phyloP scores from a whole-genome alignment of 2,113 vertebrate species.

The Fregetta grallaria region DNA sequence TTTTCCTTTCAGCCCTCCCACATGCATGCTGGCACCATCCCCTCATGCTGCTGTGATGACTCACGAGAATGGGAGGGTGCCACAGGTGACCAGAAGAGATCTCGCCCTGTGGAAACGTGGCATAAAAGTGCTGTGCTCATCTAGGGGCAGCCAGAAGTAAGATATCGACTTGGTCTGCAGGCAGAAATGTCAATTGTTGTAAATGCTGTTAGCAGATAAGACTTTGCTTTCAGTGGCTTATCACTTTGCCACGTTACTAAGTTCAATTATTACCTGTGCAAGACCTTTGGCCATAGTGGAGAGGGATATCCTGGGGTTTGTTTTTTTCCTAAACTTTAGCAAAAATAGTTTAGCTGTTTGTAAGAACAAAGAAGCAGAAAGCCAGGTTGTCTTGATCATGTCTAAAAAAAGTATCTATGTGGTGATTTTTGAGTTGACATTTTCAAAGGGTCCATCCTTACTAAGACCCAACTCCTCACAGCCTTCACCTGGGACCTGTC shows the following conservation, averaged over 20 bases:
- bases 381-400: neutral
- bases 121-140: neutral
- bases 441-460: neutral
- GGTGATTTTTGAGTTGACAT: neutral
- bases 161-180: neutral
- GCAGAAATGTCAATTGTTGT: neutral
- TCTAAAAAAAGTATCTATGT: neutral
- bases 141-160: neutral
- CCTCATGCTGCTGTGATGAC: neutral
- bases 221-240: neutral
- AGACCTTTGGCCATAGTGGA: neutral
- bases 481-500: neutral
- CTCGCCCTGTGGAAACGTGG: neutral
- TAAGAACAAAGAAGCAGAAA: neutral
- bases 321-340: neutral
- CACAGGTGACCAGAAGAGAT: neutral
- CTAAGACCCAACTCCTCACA: neutral
- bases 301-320: neutral
- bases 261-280: neutral
- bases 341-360: neutral
- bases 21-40: neutral
- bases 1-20: neutral
- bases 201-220: neutral
- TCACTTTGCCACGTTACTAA: neutral
- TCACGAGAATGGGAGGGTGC: fast-evolving